A percentile compares a stretch with the other conserved stretches of the same genome.
phyloP scores from a whole-genome alignment of 2,888 invertebrate species.

The Lampropteryx suffumata region DNA sequence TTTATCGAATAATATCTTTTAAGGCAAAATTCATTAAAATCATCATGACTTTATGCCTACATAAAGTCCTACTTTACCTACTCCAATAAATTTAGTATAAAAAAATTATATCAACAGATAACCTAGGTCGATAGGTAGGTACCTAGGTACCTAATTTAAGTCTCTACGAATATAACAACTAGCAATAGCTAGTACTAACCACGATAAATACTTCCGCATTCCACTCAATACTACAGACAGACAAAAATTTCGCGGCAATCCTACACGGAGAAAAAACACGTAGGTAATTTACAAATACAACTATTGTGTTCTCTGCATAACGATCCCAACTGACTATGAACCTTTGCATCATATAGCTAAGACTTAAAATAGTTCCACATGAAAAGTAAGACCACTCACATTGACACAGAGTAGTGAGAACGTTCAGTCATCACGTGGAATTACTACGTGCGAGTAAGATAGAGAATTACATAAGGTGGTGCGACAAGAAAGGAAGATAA shows the following conservation, averaged over 20 bases:
- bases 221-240: constrained; percentile 25
- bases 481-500: constrained; percentile 49
- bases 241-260: constrained; percentile 19
- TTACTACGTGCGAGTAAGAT: constrained; percentile 40
- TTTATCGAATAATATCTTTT: no score
- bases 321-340: constrained; percentile 13
- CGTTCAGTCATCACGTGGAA: constrained; percentile 50
- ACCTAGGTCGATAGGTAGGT: no score
- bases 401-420: constrained; percentile 37
- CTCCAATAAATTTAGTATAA: no score
- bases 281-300: constrained; percentile 10
- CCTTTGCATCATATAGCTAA: constrained; percentile 11
- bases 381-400: constrained; percentile 16
- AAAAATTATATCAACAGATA: no score
- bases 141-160: no score
- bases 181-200: not conserved
- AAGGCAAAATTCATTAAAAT: no score
- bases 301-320: constrained; percentile 7
- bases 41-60: no score
- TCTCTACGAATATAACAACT: no score
- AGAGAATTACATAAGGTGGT: constrained; percentile 30
- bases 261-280: constrained; percentile 22
- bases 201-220: constrained; percentile 24
- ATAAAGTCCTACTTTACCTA: no score
- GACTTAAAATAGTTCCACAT: constrained; percentile 19